Percentiles rank a stretch among this genome's conserved stretches.
Conservation (phyloP, 2,888 invertebrate genomes). For the Apamea anceps region DNA sequence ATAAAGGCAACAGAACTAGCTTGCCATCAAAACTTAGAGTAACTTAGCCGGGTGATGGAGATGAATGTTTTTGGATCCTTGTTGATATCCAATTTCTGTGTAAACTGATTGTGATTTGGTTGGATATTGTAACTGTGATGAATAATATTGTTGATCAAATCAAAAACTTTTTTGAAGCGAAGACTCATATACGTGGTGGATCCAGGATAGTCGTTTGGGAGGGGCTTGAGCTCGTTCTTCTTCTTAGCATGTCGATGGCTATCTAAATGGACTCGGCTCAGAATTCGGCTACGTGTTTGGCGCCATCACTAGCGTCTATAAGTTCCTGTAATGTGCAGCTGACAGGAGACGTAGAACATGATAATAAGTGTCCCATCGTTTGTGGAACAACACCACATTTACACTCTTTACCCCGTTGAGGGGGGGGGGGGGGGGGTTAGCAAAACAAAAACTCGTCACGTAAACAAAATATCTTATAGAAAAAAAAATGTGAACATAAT, state of each 20-base stretch:
- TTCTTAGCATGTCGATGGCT: no score
- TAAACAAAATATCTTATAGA: no score
- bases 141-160: neutral
- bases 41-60: neutral
- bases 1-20: neutral
- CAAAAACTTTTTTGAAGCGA: neutral
- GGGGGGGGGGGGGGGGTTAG: neutral
- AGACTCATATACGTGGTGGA: neutral
- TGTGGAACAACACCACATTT: no score
- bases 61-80: neutral
- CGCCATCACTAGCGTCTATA: no score
- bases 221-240: neutral
- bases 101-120: neutral
- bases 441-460: neutral
- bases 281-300: no score
- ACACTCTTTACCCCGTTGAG: no score
- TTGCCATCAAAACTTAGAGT: conserved; percentile 25
- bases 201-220: no score
- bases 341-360: no score
- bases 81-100: neutral
- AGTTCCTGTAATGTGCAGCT: no score
- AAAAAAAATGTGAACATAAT: no score
- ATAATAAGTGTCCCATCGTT: no score
- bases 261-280: no score
- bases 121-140: neutral